phyloP scores from a whole-genome alignment of 2,888 invertebrate genomes.

The Tubulanus polymorphus region DNA sequence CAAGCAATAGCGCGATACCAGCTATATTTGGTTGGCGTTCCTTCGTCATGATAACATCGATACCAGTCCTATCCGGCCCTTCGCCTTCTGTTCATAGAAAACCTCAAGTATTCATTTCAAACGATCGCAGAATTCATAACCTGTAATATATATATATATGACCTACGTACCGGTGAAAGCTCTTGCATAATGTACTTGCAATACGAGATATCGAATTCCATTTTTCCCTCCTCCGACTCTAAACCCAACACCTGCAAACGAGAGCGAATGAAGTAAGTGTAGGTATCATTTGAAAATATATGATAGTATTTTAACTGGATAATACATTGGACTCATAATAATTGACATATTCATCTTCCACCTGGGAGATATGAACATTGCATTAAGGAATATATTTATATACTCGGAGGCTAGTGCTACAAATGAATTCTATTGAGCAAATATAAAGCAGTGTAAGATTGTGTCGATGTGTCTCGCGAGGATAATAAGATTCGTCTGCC shows the following conservation, averaged over 20 bases:
- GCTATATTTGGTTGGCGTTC: conserved; percentile 36
- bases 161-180: conserved; percentile 21
- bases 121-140: background rate
- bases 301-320: no score
- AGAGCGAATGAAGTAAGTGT: no score
- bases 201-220: conserved; percentile 79
- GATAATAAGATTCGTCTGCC: no score
- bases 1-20: conserved; percentile 36
- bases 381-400: no score
- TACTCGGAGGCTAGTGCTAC: no score
- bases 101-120: conserved; percentile 15
- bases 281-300: no score
- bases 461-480: no score
- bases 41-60: conserved; percentile 22
- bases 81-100: conserved; percentile 9
- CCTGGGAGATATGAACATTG: no score
- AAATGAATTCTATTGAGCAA: no score
- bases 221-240: conserved; percentile 84
- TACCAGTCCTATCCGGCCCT: conserved; percentile 27
- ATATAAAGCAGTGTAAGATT: no score
- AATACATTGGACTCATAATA: no score
- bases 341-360: no score
- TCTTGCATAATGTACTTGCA: conserved; percentile 85
- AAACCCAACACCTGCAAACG: conserved; percentile 72
- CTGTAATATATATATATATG: background rate